A percentile compares a stretch with the other conserved stretches of the same genome.
These are phyloP conservation scores for Polia nebulosa DNA, from an alignment of 2,888 invertebrate species.

Conservation along the genomic window DNA sequence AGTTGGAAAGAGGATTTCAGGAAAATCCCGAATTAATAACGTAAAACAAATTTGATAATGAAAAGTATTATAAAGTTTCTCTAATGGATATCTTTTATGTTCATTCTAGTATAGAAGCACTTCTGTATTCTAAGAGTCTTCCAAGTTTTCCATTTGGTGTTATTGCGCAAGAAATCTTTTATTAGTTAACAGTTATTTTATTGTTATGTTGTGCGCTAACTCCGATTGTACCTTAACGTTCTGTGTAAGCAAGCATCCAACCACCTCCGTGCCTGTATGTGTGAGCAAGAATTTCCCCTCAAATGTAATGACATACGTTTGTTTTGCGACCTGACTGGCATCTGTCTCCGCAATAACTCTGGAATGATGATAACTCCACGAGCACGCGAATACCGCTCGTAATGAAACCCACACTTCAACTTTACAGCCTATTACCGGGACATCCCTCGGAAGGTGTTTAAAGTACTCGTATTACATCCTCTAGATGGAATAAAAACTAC, in stretches of 20 bases:
- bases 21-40: constrained; percentile 10
- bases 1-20: background rate
- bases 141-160: constrained; percentile 5
- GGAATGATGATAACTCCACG: constrained; percentile 42
- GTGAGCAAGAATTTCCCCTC: constrained; percentile 5
- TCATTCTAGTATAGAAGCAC: constrained; percentile 12
- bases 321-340: constrained; percentile 13
- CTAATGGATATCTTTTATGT: constrained; percentile 12
- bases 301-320: constrained; percentile 17
- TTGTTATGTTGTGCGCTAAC: background rate
- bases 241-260: background rate
- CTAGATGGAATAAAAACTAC: constrained; percentile 47
- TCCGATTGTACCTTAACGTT: background rate
- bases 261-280: background rate
- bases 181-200: constrained; percentile 4
- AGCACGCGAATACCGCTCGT: constrained; percentile 37
- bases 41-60: constrained; percentile 28
- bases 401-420: constrained; percentile 60
- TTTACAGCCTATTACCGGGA: constrained; percentile 62
- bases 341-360: constrained; percentile 41
- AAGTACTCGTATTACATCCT: constrained; percentile 35
- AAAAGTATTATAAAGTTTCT: constrained; percentile 32
- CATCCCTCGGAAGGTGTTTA: constrained; percentile 26
- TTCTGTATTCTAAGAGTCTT: background rate
- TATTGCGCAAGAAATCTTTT: constrained; percentile 1